Evolutionary conservation across 2,797 vertebrate genomes (phyloP).

Genomic region (Melanotaenia trifasciata): DNA sequence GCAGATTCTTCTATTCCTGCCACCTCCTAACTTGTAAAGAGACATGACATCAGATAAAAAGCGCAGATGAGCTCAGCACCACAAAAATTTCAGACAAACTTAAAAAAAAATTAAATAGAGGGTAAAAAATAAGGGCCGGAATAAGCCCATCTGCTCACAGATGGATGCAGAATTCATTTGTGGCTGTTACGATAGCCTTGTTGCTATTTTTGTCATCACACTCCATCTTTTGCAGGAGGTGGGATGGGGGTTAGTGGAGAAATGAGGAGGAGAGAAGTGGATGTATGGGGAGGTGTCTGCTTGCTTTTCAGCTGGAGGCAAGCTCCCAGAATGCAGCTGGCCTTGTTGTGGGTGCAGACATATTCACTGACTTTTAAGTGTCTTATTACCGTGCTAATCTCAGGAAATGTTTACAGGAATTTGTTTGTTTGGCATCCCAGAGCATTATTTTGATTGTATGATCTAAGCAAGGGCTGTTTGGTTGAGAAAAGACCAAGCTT

Average conservation of each 20-base stretch:
- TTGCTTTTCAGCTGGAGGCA: constrained; percentile 39
- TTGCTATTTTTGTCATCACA: constrained; percentile 66
- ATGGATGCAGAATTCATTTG: constrained; percentile 64
- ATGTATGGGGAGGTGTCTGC: constrained; percentile 45
- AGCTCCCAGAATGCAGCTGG: constrained; percentile 38
- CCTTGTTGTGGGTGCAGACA: constrained; percentile 32
- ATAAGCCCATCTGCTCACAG: constrained; percentile 72
- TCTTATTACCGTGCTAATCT: constrained; percentile 17
- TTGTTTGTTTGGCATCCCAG: constrained; percentile 9
- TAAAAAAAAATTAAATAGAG: constrained; percentile 40
- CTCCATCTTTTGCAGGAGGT: constrained; percentile 58
- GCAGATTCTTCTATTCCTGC: constrained; percentile 35
- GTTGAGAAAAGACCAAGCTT: neutral
- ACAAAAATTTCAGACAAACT: constrained; percentile 60
- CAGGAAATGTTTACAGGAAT: constrained; percentile 1
- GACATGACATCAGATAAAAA: constrained; percentile 54
- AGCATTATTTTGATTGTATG: neutral
- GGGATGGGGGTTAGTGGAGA: constrained; percentile 36
- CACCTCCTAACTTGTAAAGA: constrained; percentile 38
- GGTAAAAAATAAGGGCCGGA: neutral
- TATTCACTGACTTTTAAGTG: constrained; percentile 22
- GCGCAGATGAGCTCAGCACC: constrained; percentile 66
- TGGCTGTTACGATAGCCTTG: constrained; percentile 55
- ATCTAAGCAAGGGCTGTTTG: neutral
- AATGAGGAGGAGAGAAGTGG: constrained; percentile 24